Percentiles rank a stretch among this genome's conserved stretches.
Conservation (phyloP, 2,113 vertebrate species). For the Pogonocichla stellata region DNA sequence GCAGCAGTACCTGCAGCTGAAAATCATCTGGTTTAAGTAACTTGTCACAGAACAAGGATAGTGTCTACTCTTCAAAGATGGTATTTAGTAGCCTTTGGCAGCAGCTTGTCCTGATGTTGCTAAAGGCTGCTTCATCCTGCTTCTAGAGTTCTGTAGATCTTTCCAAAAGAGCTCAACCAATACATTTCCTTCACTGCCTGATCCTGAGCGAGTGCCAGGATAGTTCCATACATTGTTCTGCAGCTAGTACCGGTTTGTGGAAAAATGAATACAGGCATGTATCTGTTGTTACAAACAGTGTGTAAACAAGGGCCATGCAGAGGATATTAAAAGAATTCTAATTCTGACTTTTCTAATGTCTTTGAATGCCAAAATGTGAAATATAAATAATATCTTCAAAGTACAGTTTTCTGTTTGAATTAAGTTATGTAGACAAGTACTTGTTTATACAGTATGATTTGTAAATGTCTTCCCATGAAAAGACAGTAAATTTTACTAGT, state of each 20-base stretch:
- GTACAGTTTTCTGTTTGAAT: background rate
- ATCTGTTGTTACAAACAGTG: background rate
- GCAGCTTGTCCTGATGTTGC: background rate
- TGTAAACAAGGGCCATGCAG: background rate
- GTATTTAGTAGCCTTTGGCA: background rate
- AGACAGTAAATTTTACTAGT: background rate
- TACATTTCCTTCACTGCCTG: background rate
- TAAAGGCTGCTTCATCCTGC: background rate
- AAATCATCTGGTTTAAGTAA: background rate
- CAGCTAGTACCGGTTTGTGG: background rate
- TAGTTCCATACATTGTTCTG: background rate
- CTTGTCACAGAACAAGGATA: background rate
- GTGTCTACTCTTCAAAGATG: background rate
- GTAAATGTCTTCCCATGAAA: background rate
- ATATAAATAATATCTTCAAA: background rate
- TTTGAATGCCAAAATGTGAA: background rate
- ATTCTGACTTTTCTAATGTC: background rate
- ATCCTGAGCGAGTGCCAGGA: background rate
- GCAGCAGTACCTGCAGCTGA: background rate
- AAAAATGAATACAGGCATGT: rapidly evolving
- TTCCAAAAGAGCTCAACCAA: background rate
- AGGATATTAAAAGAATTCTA: background rate
- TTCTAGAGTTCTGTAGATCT: background rate
- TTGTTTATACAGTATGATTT: background rate
- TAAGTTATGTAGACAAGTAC: background rate